phyloP scores from a whole-genome alignment of 1,140 invertebrate species.

The Drosophila ananassae region DNA sequence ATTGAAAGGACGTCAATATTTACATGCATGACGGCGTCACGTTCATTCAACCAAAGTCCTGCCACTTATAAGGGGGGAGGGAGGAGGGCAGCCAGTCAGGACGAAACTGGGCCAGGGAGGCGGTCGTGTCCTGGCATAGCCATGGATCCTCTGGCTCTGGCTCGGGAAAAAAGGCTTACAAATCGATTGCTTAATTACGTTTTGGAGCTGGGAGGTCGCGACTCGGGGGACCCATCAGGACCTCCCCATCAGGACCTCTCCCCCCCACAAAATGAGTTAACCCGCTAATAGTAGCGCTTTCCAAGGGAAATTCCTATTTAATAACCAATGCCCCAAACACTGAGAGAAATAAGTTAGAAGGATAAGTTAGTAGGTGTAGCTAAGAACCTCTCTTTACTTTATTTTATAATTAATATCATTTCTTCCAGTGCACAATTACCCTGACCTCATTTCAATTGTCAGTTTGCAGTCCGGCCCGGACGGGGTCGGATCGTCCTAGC shows the following conservation, averaged over 20 bases:
- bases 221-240: background rate
- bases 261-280: background rate
- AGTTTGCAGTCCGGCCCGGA: too few species aligned
- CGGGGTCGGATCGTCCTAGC: too few species aligned
- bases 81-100: too few species aligned
- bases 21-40: slow-evolving; percentile 23
- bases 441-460: slow-evolving; percentile 34
- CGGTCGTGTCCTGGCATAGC: slow-evolving; percentile 9
- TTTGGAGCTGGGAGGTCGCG: background rate
- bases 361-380: background rate
- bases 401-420: background rate
- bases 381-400: too few species aligned
- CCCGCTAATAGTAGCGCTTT: slow-evolving; percentile 1
- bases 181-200: slow-evolving; percentile 41
- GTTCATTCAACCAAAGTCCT: slow-evolving; percentile 1
- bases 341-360: background rate
- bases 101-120: slow-evolving; percentile 25
- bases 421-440: slow-evolving; percentile 17
- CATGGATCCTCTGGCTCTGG: background rate
- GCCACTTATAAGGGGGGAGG: too few species aligned
- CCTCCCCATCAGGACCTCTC: too few species aligned
- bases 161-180: background rate
- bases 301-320: slow-evolving; percentile 11
- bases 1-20: slow-evolving; percentile 31
- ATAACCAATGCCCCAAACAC: slow-evolving; percentile 13